phyloP scores from a whole-genome alignment of 2,797 vertebrate genomes.

The Lophotriccus pileatus region DNA sequence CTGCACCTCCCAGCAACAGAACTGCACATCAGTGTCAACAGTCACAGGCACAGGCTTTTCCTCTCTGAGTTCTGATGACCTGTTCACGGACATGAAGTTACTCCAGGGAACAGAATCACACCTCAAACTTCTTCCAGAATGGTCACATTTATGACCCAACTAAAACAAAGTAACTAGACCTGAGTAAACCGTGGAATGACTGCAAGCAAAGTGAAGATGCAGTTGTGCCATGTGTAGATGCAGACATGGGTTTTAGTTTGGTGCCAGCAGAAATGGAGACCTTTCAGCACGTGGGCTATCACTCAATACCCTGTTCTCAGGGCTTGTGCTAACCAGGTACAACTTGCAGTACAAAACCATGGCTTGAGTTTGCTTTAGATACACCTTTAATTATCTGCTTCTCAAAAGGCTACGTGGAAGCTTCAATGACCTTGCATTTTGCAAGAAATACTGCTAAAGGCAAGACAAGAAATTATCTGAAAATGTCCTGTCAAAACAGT shows the following conservation, averaged over 20 bases:
- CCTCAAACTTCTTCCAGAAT: neutral
- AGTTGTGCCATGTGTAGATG: neutral
- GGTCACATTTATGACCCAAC: neutral
- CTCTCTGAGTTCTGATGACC: neutral
- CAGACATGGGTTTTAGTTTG: neutral
- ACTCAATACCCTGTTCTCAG: neutral
- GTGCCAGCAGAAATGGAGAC: neutral
- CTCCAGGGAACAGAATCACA: neutral
- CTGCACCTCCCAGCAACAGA: neutral
- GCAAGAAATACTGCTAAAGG: neutral
- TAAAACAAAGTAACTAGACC: neutral
- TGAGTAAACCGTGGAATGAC: neutral
- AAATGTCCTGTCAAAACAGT: neutral
- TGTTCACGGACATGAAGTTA: neutral
- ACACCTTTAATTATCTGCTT: neutral
- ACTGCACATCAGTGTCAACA: fast-evolving
- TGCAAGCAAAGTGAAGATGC: neutral
- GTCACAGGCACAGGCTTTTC: neutral
- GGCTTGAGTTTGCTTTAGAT: neutral
- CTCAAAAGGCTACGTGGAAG: neutral
- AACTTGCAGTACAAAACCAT: neutral
- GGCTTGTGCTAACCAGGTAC: neutral
- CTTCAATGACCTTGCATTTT: neutral
- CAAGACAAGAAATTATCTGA: neutral
- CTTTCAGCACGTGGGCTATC: neutral